A percentile compares a stretch with the other conserved stretches of the same genome.
Evolutionary conservation across 2,888 invertebrate genomes (phyloP).

Genomic region (Ptilodon capucinus): DNA sequence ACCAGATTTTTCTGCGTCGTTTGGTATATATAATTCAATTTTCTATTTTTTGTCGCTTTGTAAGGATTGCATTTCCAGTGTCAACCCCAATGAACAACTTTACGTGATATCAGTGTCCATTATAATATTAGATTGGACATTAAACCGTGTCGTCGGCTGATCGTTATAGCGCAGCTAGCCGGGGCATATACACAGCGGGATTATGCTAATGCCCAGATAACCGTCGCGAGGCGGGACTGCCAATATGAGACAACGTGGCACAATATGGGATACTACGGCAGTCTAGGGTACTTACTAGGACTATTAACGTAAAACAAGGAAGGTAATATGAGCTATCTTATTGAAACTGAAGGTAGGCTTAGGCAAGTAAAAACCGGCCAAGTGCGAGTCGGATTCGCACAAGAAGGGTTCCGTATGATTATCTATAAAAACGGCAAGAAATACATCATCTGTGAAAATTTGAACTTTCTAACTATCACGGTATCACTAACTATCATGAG

Average conservation of each 20-base stretch:
- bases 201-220: conserved; percentile 42
- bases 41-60: too few species aligned
- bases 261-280: background rate
- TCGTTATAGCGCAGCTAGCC: conserved; percentile 33
- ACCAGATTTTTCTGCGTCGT: too few species aligned
- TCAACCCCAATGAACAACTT: too few species aligned
- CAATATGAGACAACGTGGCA: background rate
- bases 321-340: background rate
- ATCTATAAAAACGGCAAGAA: too few species aligned
- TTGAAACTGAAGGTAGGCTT: background rate
- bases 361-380: too few species aligned
- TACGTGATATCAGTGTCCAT: conserved; percentile 4
- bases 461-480: too few species aligned
- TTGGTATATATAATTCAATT: too few species aligned
- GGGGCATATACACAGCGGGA: conserved; percentile 33
- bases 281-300: background rate
- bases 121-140: conserved; percentile 11
- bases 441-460: too few species aligned
- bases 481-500: too few species aligned
- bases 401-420: too few species aligned
- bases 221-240: conserved; percentile 6
- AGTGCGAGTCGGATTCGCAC: too few species aligned
- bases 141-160: conserved; percentile 8
- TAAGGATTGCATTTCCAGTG: too few species aligned
- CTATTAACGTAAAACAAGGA: background rate